Evolutionary conservation across 2,888 invertebrate species (phyloP).

Genomic region (Phorcus lineatus): DNA sequence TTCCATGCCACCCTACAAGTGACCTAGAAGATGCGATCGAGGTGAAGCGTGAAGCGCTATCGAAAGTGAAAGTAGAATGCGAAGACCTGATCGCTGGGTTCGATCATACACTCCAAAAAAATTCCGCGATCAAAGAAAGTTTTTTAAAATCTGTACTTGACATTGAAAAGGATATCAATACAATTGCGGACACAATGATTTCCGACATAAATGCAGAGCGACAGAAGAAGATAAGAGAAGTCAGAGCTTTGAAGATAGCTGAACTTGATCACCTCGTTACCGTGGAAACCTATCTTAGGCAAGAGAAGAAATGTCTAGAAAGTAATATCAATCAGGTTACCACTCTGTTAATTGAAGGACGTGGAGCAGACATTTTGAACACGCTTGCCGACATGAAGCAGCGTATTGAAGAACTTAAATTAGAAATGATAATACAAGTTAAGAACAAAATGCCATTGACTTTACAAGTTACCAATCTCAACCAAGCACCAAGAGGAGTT

Average conservation of each 20-base stretch:
- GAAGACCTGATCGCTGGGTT: background rate
- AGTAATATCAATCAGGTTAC: background rate
- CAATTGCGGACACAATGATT: background rate
- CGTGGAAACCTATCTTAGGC: background rate
- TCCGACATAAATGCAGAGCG: background rate
- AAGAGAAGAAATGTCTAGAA: background rate
- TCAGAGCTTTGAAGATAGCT: background rate
- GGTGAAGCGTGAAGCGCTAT: background rate
- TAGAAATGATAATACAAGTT: background rate
- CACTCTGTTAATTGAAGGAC: background rate
- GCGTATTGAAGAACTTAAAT: background rate
- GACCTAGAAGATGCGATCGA: background rate
- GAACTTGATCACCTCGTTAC: background rate
- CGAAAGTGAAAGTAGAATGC: slow-evolving; percentile 6
- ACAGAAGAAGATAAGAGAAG: background rate
- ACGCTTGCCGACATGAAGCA: background rate
- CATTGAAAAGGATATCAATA: background rate
- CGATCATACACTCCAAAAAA: background rate
- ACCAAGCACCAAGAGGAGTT: background rate
- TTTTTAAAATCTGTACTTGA: background rate
- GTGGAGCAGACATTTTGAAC: background rate
- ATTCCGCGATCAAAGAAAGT: background rate
- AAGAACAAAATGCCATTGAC: background rate
- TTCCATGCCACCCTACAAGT: slow-evolving; percentile 5
- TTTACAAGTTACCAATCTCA: background rate